A percentile compares a stretch with the other conserved stretches of the same genome.
These are phyloP conservation scores for Neodiprion virginianus DNA, from an alignment of 1,140 invertebrate genomes.

Conservation along the genomic window DNA sequence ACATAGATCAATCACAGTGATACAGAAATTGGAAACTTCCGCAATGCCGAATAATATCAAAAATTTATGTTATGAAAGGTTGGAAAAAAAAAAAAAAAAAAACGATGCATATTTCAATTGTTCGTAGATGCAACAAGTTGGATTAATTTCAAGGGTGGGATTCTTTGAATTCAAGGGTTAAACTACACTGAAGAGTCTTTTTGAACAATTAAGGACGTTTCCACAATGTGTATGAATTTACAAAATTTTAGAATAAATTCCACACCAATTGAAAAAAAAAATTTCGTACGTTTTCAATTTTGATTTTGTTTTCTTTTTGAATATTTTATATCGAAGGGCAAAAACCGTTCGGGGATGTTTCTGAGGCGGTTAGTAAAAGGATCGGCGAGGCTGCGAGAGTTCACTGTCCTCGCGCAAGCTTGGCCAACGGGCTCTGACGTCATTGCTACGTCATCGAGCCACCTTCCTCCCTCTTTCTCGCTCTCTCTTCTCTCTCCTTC, in stretches of 20 bases:
- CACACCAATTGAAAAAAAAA: neutral
- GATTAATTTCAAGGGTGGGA: too few species aligned
- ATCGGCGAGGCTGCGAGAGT: conserved; percentile 30
- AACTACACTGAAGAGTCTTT: too few species aligned
- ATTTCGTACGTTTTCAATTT: neutral
- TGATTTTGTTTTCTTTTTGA: neutral
- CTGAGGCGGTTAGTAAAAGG: neutral
- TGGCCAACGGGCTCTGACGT: conserved; percentile 40
- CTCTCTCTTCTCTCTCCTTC: neutral
- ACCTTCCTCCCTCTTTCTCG: conserved; percentile 2
- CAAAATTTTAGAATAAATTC: neutral
- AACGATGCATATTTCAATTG: too few species aligned
- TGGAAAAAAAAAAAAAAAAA: too few species aligned
- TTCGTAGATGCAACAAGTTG: too few species aligned
- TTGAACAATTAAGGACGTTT: too few species aligned
- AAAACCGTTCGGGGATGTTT: conserved; percentile 22
- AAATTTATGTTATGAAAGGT: too few species aligned
- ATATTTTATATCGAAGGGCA: conserved; percentile 16
- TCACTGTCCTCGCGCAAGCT: conserved; percentile 46
- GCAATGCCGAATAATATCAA: too few species aligned
- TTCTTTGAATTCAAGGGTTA: too few species aligned
- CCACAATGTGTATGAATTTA: neutral
- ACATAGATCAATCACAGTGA: too few species aligned
- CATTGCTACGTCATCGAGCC: conserved; percentile 45
- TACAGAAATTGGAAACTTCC: too few species aligned